Conservation (phyloP, 2,797 vertebrate species). For the Chiroxiphia lanceolata region DNA sequence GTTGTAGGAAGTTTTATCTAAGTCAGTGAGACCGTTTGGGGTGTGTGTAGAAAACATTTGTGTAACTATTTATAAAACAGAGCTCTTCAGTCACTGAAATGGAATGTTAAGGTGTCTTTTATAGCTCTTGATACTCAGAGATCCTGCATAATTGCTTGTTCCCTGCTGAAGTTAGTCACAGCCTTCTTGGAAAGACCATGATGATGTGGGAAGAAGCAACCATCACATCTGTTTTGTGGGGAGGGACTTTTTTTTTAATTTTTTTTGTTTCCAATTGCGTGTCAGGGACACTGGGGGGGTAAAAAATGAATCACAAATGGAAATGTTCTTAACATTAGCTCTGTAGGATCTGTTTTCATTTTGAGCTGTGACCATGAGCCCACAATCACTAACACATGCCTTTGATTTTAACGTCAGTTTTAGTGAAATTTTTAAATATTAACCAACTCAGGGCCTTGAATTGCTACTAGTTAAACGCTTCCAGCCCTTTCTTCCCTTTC, state of each 20-base stretch:
- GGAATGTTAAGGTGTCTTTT: background rate
- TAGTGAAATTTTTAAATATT: background rate
- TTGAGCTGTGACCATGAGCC: background rate
- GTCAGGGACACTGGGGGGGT: background rate
- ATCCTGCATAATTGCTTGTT: background rate
- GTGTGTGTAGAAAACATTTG: background rate
- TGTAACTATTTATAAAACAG: background rate
- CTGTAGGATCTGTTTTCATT: background rate
- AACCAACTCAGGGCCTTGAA: background rate
- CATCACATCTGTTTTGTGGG: background rate
- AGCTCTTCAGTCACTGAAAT: background rate
- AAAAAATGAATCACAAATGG: background rate
- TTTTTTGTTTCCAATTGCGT: background rate
- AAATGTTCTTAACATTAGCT: background rate
- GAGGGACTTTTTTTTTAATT: background rate
- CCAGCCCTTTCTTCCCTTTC: background rate
- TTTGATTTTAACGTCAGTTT: background rate
- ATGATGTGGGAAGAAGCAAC: background rate
- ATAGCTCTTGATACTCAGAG: fast-evolving
- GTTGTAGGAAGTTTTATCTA: background rate
- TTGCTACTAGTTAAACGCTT: background rate
- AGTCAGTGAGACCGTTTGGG: background rate
- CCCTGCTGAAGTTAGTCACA: background rate
- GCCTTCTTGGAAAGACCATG: background rate
- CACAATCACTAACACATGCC: background rate